Conservation (phyloP, 2,113 vertebrate species). For the Telmatochromis brichardi region DNA sequence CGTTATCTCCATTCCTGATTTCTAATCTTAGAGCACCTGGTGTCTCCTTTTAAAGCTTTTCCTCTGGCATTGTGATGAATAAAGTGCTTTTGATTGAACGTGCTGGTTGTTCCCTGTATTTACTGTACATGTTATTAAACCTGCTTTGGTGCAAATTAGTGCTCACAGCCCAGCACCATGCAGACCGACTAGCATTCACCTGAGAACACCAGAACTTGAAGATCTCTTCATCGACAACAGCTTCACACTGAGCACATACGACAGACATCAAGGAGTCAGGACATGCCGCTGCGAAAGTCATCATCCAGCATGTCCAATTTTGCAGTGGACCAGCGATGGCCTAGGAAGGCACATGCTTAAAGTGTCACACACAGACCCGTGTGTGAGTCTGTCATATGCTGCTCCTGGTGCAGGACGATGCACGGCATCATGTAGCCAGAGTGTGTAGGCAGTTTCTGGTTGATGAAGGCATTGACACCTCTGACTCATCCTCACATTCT, state of each 20-base stretch:
- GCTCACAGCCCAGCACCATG: neutral
- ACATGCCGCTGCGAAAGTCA: accelerated
- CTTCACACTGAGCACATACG: accelerated
- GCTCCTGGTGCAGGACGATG: neutral
- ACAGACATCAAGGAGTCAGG: neutral
- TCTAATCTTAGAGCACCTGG: constrained; percentile 25
- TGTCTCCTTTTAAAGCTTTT: neutral
- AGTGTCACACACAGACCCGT: accelerated
- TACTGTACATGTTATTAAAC: neutral
- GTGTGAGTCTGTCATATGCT: neutral
- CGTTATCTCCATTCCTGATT: constrained; percentile 44
- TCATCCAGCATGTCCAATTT: neutral
- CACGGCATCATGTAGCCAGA: neutral
- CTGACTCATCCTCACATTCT: neutral
- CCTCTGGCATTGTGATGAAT: neutral
- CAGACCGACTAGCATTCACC: neutral
- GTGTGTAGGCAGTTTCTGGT: neutral
- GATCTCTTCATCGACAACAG: neutral
- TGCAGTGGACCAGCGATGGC: accelerated
- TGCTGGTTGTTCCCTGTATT: neutral
- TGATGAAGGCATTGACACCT: neutral
- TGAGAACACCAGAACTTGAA: neutral
- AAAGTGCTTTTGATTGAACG: constrained; percentile 1
- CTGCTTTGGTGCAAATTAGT: neutral
- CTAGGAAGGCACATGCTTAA: neutral